Evolutionary conservation across 1,140 invertebrate species (phyloP).

Genomic region (Luehdorfia chinensis): DNA sequence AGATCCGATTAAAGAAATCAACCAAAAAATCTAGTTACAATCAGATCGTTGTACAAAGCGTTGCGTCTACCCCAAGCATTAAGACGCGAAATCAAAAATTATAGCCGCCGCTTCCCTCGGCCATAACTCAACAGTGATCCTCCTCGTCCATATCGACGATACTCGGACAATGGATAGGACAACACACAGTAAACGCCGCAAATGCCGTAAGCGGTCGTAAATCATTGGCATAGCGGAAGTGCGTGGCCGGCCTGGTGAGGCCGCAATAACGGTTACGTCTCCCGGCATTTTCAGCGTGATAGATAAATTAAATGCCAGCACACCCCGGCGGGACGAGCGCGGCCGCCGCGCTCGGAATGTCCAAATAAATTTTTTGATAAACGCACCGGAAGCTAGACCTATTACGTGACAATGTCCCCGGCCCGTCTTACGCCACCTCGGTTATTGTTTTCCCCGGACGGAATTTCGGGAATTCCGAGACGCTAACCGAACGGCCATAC

Average conservation of each 20-base stretch:
- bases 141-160: slow-evolving; percentile 56
- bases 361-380: slow-evolving; percentile 73
- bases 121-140: too few relatives aligned
- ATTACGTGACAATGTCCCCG: slow-evolving; percentile 67
- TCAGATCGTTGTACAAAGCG: too few relatives aligned
- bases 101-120: slow-evolving; percentile 35
- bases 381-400: slow-evolving; percentile 65
- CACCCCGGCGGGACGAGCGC: slow-evolving; percentile 48
- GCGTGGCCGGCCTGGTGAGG: slow-evolving; percentile 51
- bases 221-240: slow-evolving; percentile 74
- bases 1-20: too few relatives aligned
- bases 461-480: slow-evolving; percentile 55
- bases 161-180: slow-evolving; percentile 63
- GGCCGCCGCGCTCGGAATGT: slow-evolving; percentile 68
- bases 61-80: slow-evolving; percentile 32
- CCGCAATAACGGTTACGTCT: slow-evolving; percentile 62
- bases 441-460: slow-evolving; percentile 64
- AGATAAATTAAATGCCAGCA: slow-evolving; percentile 75
- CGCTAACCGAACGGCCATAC: slow-evolving; percentile 48
- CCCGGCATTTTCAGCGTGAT: slow-evolving; percentile 63
- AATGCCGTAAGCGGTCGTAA: slow-evolving; percentile 62
- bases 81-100: slow-evolving; percentile 60
- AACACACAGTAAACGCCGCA: slow-evolving; percentile 62
- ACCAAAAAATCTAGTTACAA: too few relatives aligned
- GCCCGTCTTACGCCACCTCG: slow-evolving; percentile 51